phyloP scores from a whole-genome alignment of 2,113 vertebrate genomes.

The Tragelaphus scriptus region DNA sequence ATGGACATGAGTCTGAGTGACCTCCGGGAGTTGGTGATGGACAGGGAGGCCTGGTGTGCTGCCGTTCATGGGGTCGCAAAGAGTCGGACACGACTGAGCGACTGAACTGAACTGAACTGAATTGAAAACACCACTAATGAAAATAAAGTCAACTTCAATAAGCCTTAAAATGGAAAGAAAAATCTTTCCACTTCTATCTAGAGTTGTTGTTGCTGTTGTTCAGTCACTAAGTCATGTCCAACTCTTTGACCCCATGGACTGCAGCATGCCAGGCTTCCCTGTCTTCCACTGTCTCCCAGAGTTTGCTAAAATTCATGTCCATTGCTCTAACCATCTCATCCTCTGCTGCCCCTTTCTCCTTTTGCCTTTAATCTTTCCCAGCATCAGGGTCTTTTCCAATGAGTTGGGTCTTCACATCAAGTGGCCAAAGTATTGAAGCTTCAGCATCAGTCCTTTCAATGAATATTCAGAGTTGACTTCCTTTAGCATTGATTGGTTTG shows the following conservation, averaged over 20 bases:
- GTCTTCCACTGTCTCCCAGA: neutral
- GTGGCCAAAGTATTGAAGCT: neutral
- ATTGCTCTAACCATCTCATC: neutral
- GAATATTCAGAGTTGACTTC: neutral
- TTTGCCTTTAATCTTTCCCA: neutral
- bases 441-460: neutral
- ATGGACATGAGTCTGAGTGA: too few relatives aligned
- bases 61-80: too few relatives aligned
- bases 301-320: neutral
- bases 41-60: too few relatives aligned
- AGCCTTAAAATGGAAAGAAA: constrained; percentile 15
- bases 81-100: fast-evolving
- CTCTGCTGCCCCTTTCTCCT: neutral
- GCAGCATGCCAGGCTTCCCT: neutral
- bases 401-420: neutral
- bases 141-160: constrained; percentile 32
- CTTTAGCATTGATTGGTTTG: neutral
- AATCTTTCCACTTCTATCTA: neutral
- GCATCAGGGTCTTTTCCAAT: neutral
- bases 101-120: too few relatives aligned
- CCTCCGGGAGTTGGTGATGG: too few relatives aligned
- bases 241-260: neutral
- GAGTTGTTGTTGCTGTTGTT: neutral
- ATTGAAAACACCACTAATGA: neutral
- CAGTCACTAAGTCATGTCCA: neutral